Conservation (phyloP, 2,888 invertebrate species). For the Limulus polyphemus region DNA sequence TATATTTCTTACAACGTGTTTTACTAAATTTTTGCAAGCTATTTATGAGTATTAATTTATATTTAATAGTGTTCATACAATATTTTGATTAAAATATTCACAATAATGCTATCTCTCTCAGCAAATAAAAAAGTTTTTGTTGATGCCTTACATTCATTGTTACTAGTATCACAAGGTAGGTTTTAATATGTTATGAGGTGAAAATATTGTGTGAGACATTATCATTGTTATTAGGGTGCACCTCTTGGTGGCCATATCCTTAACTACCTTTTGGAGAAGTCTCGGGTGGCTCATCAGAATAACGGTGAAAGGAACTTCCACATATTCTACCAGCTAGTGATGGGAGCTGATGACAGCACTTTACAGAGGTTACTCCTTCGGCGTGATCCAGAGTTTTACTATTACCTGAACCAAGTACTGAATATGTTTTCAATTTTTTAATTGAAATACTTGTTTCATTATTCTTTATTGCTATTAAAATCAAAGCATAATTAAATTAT, state of each 20-base stretch:
- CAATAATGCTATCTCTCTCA: background rate
- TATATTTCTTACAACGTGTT: too few species aligned
- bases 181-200: background rate
- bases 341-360: slow-evolving; percentile 53
- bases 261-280: slow-evolving; percentile 80
- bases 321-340: slow-evolving; percentile 72
- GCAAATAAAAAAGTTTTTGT: background rate
- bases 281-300: slow-evolving; percentile 71
- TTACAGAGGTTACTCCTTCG: slow-evolving; percentile 54
- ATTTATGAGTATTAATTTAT: too few species aligned
- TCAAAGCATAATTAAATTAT: background rate
- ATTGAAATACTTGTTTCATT: background rate
- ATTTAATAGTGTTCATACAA: too few species aligned
- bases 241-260: slow-evolving; percentile 77
- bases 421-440: background rate
- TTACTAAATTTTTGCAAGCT: too few species aligned
- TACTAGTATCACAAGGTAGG: background rate
- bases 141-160: background rate
- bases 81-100: background rate
- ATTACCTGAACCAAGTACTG: slow-evolving; percentile 64
- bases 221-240: slow-evolving; percentile 43
- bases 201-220: background rate
- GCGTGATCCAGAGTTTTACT: slow-evolving; percentile 55
- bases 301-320: slow-evolving; percentile 80
- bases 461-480: too few species aligned